phyloP scores from a whole-genome alignment of 92 coral and sea anemone species.

The Parazoanthus darwini region DNA sequence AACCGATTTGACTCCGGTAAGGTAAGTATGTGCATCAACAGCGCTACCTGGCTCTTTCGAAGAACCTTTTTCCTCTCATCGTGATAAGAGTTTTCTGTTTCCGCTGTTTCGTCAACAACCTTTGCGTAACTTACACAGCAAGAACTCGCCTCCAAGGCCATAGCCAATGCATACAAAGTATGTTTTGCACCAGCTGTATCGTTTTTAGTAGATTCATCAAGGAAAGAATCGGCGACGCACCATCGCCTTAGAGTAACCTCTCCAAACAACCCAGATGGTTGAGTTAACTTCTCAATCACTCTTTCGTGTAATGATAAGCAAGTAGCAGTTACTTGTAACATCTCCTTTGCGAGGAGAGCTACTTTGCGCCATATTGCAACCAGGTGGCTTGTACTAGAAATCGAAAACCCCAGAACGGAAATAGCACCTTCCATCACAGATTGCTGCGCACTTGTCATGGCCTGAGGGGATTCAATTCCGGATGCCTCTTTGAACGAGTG shows the following conservation, averaged over 20 bases:
- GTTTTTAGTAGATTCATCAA: not conserved
- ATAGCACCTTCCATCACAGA: not conserved
- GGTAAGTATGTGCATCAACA: not conserved
- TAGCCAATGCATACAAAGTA: not conserved
- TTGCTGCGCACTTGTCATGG: conserved; percentile 6
- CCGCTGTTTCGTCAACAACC: not conserved
- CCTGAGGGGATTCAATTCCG: not conserved
- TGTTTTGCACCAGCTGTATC: not conserved
- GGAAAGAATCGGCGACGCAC: not conserved
- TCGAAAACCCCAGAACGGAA: not conserved
- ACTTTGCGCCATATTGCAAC: conserved; percentile 1
- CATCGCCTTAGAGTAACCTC: not conserved
- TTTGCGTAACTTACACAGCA: too few species aligned
- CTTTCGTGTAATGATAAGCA: not conserved
- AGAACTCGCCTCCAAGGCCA: not conserved
- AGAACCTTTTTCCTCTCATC: not conserved
- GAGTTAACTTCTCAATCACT: not conserved
- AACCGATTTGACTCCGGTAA: not conserved
- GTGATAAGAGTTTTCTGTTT: not conserved
- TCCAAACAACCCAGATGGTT: conserved; percentile 21
- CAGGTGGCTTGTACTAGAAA: not conserved
- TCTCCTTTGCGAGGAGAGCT: not conserved
- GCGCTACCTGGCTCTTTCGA: not conserved
- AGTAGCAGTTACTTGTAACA: not conserved
- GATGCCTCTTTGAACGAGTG: conserved; percentile 17